phyloP scores from a whole-genome alignment of 1,140 invertebrate genomes.

The Atta cephalotes region DNA sequence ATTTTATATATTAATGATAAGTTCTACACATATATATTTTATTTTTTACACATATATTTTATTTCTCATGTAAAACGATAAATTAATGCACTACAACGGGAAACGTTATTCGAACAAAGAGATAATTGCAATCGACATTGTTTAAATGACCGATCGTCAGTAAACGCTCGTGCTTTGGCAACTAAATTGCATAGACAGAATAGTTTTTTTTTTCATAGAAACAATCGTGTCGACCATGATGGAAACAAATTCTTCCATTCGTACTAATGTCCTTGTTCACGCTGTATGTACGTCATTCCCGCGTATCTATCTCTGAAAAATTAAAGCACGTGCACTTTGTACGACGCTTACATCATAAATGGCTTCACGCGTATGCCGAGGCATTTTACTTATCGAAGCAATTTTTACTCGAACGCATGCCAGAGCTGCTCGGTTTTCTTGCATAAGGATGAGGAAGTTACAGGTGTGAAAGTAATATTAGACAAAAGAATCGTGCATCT shows the following conservation, averaged over 20 bases:
- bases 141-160: not conserved
- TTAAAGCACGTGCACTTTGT: slow-evolving; percentile 61
- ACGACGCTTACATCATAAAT: slow-evolving; percentile 47
- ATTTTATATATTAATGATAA: not conserved
- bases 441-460: slow-evolving; percentile 38
- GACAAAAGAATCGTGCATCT: slow-evolving; percentile 39
- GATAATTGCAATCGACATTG: not conserved
- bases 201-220: not conserved
- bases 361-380: slow-evolving; percentile 26
- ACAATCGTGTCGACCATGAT: not conserved
- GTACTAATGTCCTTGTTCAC: slow-evolving; percentile 15
- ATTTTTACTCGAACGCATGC: slow-evolving; percentile 58
- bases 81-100: not conserved
- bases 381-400: slow-evolving; percentile 38
- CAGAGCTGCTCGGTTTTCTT: slow-evolving; percentile 35
- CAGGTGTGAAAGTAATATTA: slow-evolving; percentile 60
- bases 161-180: not conserved
- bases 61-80: not conserved
- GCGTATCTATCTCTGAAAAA: not conserved
- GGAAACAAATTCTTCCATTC: slow-evolving; percentile 24
- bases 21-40: not conserved
- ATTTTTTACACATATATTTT: not conserved
- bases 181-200: not conserved
- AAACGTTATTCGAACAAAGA: not conserved
- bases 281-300: not conserved